Conservation (phyloP, 2,113 vertebrate species). For the Rhabdornis inornatus region DNA sequence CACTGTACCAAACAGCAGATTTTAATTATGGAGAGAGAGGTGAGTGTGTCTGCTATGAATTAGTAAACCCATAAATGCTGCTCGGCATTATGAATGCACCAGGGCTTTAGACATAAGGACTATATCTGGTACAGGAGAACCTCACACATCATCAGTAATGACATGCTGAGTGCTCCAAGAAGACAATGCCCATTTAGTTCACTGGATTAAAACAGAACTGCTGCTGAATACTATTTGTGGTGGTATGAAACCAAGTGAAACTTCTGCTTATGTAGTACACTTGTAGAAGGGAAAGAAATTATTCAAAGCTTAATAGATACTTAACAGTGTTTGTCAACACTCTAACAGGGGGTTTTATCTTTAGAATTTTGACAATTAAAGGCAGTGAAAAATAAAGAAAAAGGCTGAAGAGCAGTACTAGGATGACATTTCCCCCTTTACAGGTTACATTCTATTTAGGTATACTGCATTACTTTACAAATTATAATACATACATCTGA, state of each 20-base stretch:
- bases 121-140: neutral
- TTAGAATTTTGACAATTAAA: neutral
- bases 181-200: neutral
- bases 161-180: neutral
- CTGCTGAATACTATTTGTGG: neutral
- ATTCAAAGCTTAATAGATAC: neutral
- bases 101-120: neutral
- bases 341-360: neutral
- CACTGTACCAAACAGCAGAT: neutral
- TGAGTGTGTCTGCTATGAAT: neutral
- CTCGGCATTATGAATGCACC: neutral
- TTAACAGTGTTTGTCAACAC: neutral
- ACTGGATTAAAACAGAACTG: neutral
- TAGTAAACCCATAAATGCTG: neutral
- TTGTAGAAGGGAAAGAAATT: neutral
- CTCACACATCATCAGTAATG: neutral
- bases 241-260: slow-evolving; percentile 10
- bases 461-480: neutral
- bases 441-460: neutral
- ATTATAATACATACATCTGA: neutral
- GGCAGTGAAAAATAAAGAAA: neutral
- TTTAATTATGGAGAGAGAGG: neutral
- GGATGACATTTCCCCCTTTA: neutral
- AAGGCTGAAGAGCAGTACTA: neutral
- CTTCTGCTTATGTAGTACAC: neutral